phyloP scores from a whole-genome alignment of 2,113 vertebrate species.

The Macroglossus sobrinus region DNA sequence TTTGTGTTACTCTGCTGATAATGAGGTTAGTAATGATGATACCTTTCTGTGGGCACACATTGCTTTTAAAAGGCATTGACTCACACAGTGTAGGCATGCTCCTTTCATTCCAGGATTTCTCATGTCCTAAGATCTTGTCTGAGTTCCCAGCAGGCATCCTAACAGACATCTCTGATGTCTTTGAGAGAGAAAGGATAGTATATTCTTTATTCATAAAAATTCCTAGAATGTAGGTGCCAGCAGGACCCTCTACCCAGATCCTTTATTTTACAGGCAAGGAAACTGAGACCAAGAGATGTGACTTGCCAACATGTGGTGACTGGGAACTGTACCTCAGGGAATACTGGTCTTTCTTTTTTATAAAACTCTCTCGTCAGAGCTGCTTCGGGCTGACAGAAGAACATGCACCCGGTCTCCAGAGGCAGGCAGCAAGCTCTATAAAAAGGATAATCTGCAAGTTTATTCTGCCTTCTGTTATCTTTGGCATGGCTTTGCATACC shows the following conservation, averaged over 20 bases:
- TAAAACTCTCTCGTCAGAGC: neutral
- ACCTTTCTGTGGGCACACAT: neutral
- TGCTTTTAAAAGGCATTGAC: neutral
- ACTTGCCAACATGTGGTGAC: neutral
- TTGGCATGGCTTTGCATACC: constrained; percentile 48
- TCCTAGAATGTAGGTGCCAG: neutral
- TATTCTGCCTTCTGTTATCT: constrained; percentile 43
- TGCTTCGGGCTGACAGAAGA: neutral
- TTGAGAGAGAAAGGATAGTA: neutral
- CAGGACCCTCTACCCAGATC: neutral
- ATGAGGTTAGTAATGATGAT: rapidly evolving
- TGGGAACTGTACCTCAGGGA: neutral
- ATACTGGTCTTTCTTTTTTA: neutral
- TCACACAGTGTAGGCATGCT: rapidly evolving
- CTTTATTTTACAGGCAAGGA: neutral
- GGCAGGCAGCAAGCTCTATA: constrained; percentile 32
- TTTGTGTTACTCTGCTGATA: neutral
- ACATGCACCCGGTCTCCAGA: neutral
- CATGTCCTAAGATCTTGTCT: neutral
- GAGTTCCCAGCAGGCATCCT: neutral
- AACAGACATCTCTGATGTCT: neutral
- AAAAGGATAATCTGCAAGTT: constrained; percentile 44
- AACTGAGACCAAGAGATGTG: neutral
- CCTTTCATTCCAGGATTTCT: neutral
- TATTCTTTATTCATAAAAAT: neutral